Base-by-base conservation (phyloP, 2,113 vertebrate genomes). In the Sakesphorus luctuosus region DNA sequence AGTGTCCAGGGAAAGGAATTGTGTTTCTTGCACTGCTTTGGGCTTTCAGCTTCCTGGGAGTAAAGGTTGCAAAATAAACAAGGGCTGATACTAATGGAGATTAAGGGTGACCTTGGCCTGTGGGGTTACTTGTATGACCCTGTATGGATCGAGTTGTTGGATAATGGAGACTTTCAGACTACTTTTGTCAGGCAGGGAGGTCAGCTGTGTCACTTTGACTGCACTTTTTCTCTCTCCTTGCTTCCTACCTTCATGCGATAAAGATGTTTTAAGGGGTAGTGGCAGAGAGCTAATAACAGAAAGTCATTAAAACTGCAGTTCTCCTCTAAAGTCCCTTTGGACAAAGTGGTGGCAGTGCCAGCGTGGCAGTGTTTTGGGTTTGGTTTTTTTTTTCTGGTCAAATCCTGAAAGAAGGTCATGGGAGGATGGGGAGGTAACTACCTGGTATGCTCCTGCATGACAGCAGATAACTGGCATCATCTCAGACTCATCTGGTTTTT, bases 1-100 rank as follows among this genome's bases (percentile, higher is more conserved):
- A 96, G 56, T 87, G 80, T 93, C 86, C 74, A 47, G 87, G 78
- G 79, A 94, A 87, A 68, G 49, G 59, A 94, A 86, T 74, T 67
- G 55, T 91, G 47, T 92, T 52, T 87, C n/a, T 62, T 87, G 28
- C n/a, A 50, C 38, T 83, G 69, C 58, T 81, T 72, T 92, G 71
- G 80, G 66, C 68, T 94, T 95, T 79, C 76, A 49, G 18, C 18
- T 86, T 92, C 71, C 55, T 94, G 91, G 73, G 89, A 94, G 68
- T 81, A 89, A 87, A 75, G 47, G 79, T 10, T 89, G 61, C 53
- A 94, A 94, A 92, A 87, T 81, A 92, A 95, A 72, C 56, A 94
- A 68, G 73, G 44, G 36, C 35, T 89, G 53, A 94, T 59, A 86
- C 56, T 92, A 63, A 90, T 78, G 61, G 86, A 67, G 76, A 59